Conservation (phyloP, 2,797 vertebrate genomes). For the Carapus acus region DNA sequence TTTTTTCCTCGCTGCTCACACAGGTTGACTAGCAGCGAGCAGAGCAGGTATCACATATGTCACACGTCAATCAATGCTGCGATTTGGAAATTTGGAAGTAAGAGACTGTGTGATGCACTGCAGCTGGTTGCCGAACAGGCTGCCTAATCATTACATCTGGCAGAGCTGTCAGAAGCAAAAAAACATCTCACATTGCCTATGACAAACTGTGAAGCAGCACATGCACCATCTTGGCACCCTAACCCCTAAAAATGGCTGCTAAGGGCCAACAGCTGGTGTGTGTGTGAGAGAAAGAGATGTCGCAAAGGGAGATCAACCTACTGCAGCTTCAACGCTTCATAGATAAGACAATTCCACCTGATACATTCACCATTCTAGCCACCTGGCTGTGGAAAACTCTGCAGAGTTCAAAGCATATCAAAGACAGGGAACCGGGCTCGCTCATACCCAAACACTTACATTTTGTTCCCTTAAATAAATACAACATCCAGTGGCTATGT, state of each 20-base stretch:
- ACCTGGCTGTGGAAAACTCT: constrained; percentile 38
- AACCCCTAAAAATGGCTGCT: constrained; percentile 23
- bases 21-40: constrained; percentile 22
- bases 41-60: constrained; percentile 10
- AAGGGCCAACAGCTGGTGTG: constrained; percentile 49
- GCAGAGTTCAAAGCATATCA: constrained; percentile 54
- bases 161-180: constrained; percentile 11
- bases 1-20: constrained; percentile 6
- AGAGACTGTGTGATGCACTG: neutral
- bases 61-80: constrained; percentile 19
- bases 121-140: constrained; percentile 1
- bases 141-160: constrained; percentile 16
- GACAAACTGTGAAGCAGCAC: constrained; percentile 12
- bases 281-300: constrained; percentile 45
- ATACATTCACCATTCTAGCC: constrained; percentile 37
- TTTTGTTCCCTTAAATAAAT: constrained; percentile 60
- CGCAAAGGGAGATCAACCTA: constrained; percentile 42
- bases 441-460: constrained; percentile 47
- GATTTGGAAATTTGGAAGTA: constrained; percentile 2
- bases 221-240: constrained; percentile 12
- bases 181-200: constrained; percentile 27
- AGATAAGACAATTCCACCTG: constrained; percentile 62
- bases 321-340: constrained; percentile 44
- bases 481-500: constrained; percentile 52
- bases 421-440: constrained; percentile 43